Base-by-base conservation (phyloP, 2,797 vertebrate species). In the Columba guinea region DNA sequence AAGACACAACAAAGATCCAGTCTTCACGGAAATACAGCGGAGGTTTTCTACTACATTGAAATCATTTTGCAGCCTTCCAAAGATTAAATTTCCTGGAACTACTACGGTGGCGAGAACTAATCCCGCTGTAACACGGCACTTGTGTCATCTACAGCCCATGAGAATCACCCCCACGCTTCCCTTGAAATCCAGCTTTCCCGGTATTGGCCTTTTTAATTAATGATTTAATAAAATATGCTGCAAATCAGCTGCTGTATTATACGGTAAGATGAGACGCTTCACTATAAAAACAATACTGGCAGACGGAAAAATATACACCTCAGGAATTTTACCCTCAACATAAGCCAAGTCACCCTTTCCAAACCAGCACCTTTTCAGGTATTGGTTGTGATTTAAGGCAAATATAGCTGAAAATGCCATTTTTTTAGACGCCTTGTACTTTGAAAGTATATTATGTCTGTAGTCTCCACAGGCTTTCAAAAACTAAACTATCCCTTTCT, bases 121-220 rank as follows among this genome's bases (percentile, higher is more conserved):
- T 84, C 51, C 27, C 0, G 0, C 27, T 56, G 49, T 17, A 81
- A 39, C 32, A 56, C 19, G 39, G 3, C 18, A 91, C 79, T 70
- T 37, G 35, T 32, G 84, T 37, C 84, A 87, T 84, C 88, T 82
- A 18, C 28, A 35, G 63, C 39, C 93, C 52, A 2, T 34, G 30
- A 75, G 30, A 18, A 56, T 22, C 30, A 87, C 76, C 87, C 90
- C 89, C 90, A 94, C 84, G 52, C 26, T 87, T 56, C 67, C 41
- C 39, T 26, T 77, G 64, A 90, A 94, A 91, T 87, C 84, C 65
- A 27, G 85, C 86, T 80, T 96, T 82, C 85, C 87, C 88, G 92
- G 80, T 52, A 70, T 59, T 37, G 80, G 46, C 21, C 35, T 63
- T 84, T 44, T 56, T 21, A 88, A 93, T 86, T 91, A 71, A 90